Conservation (phyloP, 2,113 vertebrate species). For the Rana temporaria region DNA sequence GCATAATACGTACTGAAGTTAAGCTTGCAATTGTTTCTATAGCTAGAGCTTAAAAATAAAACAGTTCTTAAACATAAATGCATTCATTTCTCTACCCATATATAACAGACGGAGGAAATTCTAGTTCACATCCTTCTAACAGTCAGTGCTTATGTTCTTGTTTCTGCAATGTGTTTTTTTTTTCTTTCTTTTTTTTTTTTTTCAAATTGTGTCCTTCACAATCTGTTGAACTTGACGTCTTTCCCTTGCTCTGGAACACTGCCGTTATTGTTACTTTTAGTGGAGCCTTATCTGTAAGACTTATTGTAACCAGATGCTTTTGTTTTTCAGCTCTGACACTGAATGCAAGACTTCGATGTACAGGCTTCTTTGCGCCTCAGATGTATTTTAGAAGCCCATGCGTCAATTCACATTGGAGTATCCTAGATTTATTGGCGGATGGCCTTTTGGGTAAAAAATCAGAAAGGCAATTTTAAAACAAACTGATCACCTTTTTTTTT, state of each 20-base stretch:
- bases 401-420: not conserved
- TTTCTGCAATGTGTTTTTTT: not conserved
- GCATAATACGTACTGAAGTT: too few species aligned
- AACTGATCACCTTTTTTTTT: too few species aligned
- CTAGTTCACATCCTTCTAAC: not conserved
- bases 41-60: too few species aligned
- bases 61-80: too few species aligned
- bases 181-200: slow-evolving; percentile 12
- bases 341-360: not conserved
- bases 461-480: not conserved
- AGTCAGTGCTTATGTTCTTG: not conserved
- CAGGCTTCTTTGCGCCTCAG: not conserved
- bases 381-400: not conserved
- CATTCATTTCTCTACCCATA: too few species aligned
- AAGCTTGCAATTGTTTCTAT: too few species aligned
- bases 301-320: slow-evolving; percentile 43
- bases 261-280: slow-evolving; percentile 43
- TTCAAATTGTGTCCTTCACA: slow-evolving; percentile 36
- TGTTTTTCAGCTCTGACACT: slow-evolving; percentile 32
- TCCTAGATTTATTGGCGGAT: not conserved
- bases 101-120: too few species aligned
- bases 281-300: slow-evolving; percentile 46
- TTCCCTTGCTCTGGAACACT: slow-evolving; percentile 27
- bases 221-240: slow-evolving; percentile 28
- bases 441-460: too few species aligned